phyloP scores from a whole-genome alignment of 1,140 invertebrate genomes.

The Cydia fagiglandana region DNA sequence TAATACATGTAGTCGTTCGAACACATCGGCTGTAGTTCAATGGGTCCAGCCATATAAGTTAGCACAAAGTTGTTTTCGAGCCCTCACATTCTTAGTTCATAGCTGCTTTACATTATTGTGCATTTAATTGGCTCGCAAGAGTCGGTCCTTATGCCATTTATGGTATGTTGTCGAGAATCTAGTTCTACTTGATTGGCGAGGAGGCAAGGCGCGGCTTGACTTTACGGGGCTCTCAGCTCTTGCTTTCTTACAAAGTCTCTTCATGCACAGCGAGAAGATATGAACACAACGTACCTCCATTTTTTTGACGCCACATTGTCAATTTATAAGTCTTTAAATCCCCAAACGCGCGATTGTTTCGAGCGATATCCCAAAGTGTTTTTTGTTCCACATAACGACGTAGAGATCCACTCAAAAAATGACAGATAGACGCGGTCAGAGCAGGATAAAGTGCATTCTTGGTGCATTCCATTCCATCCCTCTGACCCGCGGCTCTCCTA shows the following conservation, averaged over 20 bases:
- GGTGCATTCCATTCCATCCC: constrained; percentile 28
- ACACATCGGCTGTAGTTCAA: constrained; percentile 26
- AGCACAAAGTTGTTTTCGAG: constrained; percentile 8
- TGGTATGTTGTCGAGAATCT: constrained; percentile 56
- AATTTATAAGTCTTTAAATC: constrained; percentile 13
- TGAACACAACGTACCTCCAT: neutral
- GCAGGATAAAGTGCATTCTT: constrained; percentile 28
- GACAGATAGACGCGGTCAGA: constrained; percentile 29
- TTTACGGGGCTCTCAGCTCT: constrained; percentile 12
- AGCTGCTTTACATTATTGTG: constrained; percentile 49
- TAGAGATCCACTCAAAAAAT: constrained; percentile 26
- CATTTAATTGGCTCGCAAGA: constrained; percentile 53
- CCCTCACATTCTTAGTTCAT: constrained; percentile 38
- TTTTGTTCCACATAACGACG: constrained; percentile 11
- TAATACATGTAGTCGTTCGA: constrained; percentile 24
- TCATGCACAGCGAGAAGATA: neutral
- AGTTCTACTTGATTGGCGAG: constrained; percentile 41
- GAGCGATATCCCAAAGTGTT: constrained; percentile 14
- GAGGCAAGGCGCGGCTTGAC: constrained; percentile 33
- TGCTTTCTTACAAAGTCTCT: constrained; percentile 11
- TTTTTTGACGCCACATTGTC: neutral
- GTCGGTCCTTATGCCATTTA: constrained; percentile 52
- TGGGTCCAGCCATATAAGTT: constrained; percentile 18
- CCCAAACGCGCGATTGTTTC: constrained; percentile 3
- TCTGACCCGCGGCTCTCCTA: constrained; percentile 31